Evolutionary conservation across 2,797 vertebrate genomes (phyloP), one percentile per base, ranked within the genome.

Genomic region (Morus bassanus): DNA sequence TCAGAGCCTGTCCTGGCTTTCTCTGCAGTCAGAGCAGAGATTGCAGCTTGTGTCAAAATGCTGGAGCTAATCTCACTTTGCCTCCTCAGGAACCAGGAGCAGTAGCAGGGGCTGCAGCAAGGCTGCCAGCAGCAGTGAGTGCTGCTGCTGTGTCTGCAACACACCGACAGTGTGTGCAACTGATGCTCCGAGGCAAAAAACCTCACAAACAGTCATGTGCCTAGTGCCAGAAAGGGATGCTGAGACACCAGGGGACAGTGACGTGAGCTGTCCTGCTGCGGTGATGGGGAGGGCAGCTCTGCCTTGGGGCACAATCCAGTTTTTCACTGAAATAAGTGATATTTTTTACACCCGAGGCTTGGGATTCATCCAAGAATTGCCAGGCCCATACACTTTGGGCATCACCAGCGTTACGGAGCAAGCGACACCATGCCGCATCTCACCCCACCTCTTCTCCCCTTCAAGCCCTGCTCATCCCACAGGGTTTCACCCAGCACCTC

Each of bases 371-470:
- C n/a, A 31, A 67, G 7, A 82, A 69, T 4, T 13, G 6, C n/a
- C 35, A 60, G 37, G 41, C 41, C 24, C 19, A 14, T 15, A 48
- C 16, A 6, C 23, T 67, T 23, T 6, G 24, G 3, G 7, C 63
- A 80, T 7, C 8, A 30, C 21, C 74, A 19, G 5, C 2, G 0
- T 17, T 4, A 68, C 0, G 0, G 22, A 61, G 33, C 31, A 41
- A 76, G 18, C 5, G 1, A 25, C 37, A 48, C 11, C 18, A 18
- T 3, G 9, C 12, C 51, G 13, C 28, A 17, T 5, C 37, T 54
- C 74, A 72, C 4, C 30, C 33, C 56, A 27, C 6, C 19, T 51
- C 37, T 28, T 15, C 14, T 30, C 19, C 41, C n/a, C 61, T 27
- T 41, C 37, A 28, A 68, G 35, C 56, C 41, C 81, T 24, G 39